phyloP scores from a whole-genome alignment of 1,140 invertebrate genomes.

The Aphelinus certus region DNA sequence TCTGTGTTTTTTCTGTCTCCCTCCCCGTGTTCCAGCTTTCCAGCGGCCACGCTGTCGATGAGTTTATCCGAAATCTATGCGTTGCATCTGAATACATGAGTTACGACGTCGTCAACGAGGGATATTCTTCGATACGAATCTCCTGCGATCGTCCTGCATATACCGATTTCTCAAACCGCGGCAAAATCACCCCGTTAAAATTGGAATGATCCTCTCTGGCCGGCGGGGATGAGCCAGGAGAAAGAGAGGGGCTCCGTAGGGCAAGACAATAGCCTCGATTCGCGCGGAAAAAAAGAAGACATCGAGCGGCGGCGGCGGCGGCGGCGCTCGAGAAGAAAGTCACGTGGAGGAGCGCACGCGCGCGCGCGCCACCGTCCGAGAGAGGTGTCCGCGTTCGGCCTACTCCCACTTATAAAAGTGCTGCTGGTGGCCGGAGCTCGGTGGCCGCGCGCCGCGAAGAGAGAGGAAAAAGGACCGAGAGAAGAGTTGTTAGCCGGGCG shows the following conservation, averaged over 20 bases:
- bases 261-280: too few relatives aligned
- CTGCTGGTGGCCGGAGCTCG: neutral
- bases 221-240: neutral
- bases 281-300: constrained; percentile 5
- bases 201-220: too few relatives aligned
- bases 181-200: too few relatives aligned
- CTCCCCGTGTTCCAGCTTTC: too few relatives aligned
- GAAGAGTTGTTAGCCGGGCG: neutral
- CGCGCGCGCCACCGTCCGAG: neutral
- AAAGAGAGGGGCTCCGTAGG: neutral
- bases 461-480: constrained; percentile 33
- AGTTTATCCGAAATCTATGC: too few relatives aligned
- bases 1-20: too few relatives aligned
- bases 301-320: neutral
- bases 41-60: too few relatives aligned
- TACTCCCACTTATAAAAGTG: constrained; percentile 24
- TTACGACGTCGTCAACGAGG: too few relatives aligned
- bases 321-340: neutral
- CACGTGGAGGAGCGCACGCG: constrained; percentile 5
- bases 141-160: too few relatives aligned
- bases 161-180: too few relatives aligned
- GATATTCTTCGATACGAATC: too few relatives aligned
- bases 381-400: constrained; percentile 13
- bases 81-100: too few relatives aligned
- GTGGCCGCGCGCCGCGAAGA: neutral